These are phyloP conservation scores for Ferrisia virgata DNA, from an alignment of 2,888 invertebrate genomes.

Conservation along the genomic window DNA sequence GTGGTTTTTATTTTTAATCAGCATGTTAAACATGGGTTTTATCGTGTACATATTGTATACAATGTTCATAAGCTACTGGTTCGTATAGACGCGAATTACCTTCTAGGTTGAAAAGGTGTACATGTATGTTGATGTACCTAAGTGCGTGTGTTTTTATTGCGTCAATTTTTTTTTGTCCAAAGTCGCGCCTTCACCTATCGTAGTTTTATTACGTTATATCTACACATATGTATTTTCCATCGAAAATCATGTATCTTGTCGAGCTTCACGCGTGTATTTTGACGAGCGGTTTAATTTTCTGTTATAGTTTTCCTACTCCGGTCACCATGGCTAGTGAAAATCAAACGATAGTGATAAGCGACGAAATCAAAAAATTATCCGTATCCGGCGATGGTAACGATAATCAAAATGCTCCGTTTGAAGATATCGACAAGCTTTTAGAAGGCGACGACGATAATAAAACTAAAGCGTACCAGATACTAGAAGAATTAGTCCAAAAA, in stretches of 20 bases:
- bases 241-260: neutral
- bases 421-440: slow-evolving; percentile 49
- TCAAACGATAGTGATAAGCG: neutral
- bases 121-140: neutral
- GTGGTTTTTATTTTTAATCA: neutral
- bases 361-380: neutral
- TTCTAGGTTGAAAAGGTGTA: neutral
- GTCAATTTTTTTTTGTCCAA: neutral
- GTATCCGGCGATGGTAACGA: neutral
- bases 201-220: neutral
- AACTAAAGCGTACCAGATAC: slow-evolving; percentile 48
- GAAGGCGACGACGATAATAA: slow-evolving; percentile 49
- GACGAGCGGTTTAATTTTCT: neutral
- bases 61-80: slow-evolving; percentile 4
- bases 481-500: slow-evolving; percentile 48
- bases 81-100: neutral
- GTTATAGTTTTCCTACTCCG: neutral
- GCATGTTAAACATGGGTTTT: neutral
- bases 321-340: slow-evolving; percentile 28
- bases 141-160: neutral
- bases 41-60: neutral
- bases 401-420: slow-evolving; percentile 33
- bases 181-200: neutral
- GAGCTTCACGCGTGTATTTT: neutral
- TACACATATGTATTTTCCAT: neutral